Evolutionary conservation across 2,113 vertebrate genomes (phyloP).

Genomic region (Corythaeola cristata): DNA sequence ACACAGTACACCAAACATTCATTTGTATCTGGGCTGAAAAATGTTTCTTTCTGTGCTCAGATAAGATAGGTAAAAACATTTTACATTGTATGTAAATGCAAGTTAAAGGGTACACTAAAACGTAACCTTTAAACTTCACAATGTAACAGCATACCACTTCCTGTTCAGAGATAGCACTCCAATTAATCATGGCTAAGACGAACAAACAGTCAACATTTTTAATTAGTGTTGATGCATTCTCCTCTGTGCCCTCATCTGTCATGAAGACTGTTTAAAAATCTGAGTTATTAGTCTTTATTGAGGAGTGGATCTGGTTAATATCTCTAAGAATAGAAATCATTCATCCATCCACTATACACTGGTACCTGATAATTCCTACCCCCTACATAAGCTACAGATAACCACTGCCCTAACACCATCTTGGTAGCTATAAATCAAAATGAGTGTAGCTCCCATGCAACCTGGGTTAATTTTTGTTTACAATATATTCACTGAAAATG

Average conservation of each 20-base stretch:
- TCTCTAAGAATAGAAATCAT: constrained; percentile 81
- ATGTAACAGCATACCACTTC: constrained; percentile 85
- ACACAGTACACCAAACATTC: not conserved
- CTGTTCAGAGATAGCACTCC: constrained; percentile 84
- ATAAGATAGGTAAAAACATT: constrained; percentile 56
- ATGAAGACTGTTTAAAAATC: constrained; percentile 90
- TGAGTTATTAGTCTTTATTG: constrained; percentile 93
- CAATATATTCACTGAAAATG: constrained; percentile 77
- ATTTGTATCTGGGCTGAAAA: not conserved
- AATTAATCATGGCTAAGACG: constrained; percentile 84
- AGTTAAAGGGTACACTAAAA: constrained; percentile 83
- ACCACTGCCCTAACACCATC: constrained; percentile 78
- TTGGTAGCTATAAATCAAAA: constrained; percentile 82
- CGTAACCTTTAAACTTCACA: constrained; percentile 85
- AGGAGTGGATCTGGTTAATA: constrained; percentile 89
- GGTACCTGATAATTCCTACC: constrained; percentile 79
- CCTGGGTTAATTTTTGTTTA: constrained; percentile 84
- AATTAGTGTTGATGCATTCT: constrained; percentile 85
- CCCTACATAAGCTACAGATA: constrained; percentile 80
- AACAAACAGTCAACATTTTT: constrained; percentile 82
- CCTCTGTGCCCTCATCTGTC: constrained; percentile 86
- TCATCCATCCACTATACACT: constrained; percentile 74
- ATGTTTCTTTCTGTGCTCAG: constrained; percentile 12
- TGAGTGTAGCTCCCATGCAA: constrained; percentile 83
- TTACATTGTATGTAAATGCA: constrained; percentile 66